A percentile compares a stretch with the other conserved stretches of the same genome.
phyloP scores from a whole-genome alignment of 2,113 vertebrate genomes.

The Gallinago media region DNA sequence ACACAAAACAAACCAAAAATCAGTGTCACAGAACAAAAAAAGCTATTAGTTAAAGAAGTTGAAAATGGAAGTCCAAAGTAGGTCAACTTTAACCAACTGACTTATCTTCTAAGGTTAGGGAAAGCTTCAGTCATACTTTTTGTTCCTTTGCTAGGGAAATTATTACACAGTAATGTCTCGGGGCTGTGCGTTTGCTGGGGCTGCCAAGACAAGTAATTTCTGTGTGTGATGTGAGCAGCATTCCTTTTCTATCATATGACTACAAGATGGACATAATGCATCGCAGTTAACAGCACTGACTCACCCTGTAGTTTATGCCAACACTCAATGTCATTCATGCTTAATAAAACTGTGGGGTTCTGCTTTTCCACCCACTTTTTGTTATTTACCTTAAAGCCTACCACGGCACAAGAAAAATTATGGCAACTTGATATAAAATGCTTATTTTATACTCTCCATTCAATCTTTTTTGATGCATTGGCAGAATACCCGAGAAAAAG shows the following conservation, averaged over 20 bases:
- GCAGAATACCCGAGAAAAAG: background rate
- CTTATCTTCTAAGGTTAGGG: slow-evolving; percentile 43
- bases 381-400: slow-evolving; percentile 39
- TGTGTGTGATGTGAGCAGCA: slow-evolving; percentile 34
- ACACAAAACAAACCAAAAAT: background rate
- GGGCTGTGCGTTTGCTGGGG: background rate
- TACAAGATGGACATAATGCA: slow-evolving; percentile 11
- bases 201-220: slow-evolving; percentile 61
- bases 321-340: slow-evolving; percentile 59
- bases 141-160: slow-evolving; percentile 58
- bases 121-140: slow-evolving; percentile 60
- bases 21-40: background rate
- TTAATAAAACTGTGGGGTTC: slow-evolving; percentile 46
- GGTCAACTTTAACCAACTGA: slow-evolving; percentile 41
- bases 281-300: slow-evolving; percentile 41
- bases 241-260: slow-evolving; percentile 60
- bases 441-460: slow-evolving; percentile 10
- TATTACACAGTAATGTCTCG: slow-evolving; percentile 57
- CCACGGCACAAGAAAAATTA: background rate
- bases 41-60: background rate
- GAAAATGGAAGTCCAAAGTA: slow-evolving; percentile 42
- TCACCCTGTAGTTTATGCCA: slow-evolving; percentile 46
- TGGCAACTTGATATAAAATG: background rate
- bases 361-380: slow-evolving; percentile 58
- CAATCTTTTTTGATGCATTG: background rate